These are phyloP conservation scores for Cactoblastis cactorum DNA, from an alignment of 2,888 invertebrate species.

Conservation along the genomic window DNA sequence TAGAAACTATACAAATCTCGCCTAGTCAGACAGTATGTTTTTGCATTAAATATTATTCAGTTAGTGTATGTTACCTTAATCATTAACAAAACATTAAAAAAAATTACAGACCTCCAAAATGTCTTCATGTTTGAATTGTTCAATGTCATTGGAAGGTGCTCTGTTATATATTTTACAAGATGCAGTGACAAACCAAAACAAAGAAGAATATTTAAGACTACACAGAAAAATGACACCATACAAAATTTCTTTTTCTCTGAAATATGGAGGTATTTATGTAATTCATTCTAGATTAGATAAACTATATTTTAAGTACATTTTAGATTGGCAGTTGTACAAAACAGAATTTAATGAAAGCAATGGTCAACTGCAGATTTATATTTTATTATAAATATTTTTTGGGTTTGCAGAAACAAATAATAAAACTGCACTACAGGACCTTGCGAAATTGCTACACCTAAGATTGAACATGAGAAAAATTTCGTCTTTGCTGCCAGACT, in stretches of 20 bases:
- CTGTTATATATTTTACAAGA: constrained; percentile 79
- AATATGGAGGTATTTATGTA: constrained; percentile 47
- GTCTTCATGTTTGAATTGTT: constrained; percentile 57
- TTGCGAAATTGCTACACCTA: constrained; percentile 45
- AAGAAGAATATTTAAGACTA: constrained; percentile 77
- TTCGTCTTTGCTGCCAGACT: constrained; percentile 52
- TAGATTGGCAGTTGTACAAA: no score
- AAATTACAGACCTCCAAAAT: constrained; percentile 32
- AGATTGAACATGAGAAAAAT: constrained; percentile 46
- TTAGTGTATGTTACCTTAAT: no score
- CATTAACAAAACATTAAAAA: background rate
- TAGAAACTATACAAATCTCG: constrained; percentile 80
- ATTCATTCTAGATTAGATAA: no score
- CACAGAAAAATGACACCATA: constrained; percentile 88
- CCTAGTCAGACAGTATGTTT: constrained; percentile 35
- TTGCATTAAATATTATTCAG: background rate
- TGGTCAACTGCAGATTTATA: no score
- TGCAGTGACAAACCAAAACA: constrained; percentile 73
- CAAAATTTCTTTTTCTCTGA: constrained; percentile 83
- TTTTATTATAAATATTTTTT: no score
- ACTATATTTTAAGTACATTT: no score
- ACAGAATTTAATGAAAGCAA: no score
- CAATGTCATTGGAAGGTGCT: constrained; percentile 71
- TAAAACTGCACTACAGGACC: constrained; percentile 36
- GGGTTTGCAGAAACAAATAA: constrained; percentile 35